Evolutionary conservation across 2,113 vertebrate species (phyloP), one percentile per base, ranked within the genome.

Genomic region (Anoplopoma fimbria): DNA sequence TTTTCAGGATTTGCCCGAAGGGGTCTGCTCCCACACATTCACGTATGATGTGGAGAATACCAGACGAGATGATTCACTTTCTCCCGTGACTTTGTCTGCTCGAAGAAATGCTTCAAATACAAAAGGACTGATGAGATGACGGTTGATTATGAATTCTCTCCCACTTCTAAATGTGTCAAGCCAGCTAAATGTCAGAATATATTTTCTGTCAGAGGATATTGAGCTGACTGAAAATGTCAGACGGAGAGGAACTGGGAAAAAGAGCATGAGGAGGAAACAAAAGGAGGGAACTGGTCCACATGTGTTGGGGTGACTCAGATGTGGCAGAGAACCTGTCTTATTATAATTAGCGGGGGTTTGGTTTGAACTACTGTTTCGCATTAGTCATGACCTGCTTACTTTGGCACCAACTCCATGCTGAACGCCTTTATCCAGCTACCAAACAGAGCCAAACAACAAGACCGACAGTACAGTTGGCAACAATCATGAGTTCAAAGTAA

Each of bases 181-280:
- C 81, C 86, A 68, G 85, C 69, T 82, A 93, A 94, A 94, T 93
- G 92, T 93, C 94, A 94, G 86, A 87, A 81, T 87, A 91, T 86
- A 91, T 87, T n/a, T n/a, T 92, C 90, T 81, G 91, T 93, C 90
- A 89, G 81, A 85, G 79, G 88, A 91, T 90, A 91, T 87, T 87
- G 93, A 95, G 89, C 89, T 65, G 77, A 86, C 83, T 84, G 90
- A 85, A 94, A 94, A 94, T 93, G 93, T 92, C 94, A 95, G 89
- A 85, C 67, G 25, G 63, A 74, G 36, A 60, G 62, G 49, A 89
- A 60, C 47, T 27, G 17, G 64, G 68, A 91, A 73, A 77, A 33
- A 61, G 49, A 83, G 68, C 61, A 74, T 3, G 49, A 65, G 58
- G 63, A 84, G 75, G 72, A 88, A 86, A 82, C 75, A 89, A 87